A percentile compares a stretch with the other conserved stretches of the same genome.
These are phyloP conservation scores for Pagetopsis macropterus DNA, from an alignment of 2,797 vertebrate species.

Conservation along the genomic window DNA sequence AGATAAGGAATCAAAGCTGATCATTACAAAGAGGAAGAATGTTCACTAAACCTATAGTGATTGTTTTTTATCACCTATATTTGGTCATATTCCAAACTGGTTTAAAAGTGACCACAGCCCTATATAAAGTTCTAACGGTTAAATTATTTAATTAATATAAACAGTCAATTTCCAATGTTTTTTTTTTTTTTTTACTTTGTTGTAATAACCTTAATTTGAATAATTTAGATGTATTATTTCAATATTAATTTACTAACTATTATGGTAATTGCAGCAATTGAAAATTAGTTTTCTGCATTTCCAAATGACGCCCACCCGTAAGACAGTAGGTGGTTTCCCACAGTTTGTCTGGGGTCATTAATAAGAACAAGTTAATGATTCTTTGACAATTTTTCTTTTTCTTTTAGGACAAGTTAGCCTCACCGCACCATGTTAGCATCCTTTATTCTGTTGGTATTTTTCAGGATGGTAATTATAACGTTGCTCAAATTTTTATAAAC, in stretches of 20 bases:
- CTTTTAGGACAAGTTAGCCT: not conserved
- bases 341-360: not conserved
- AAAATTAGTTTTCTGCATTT: not conserved
- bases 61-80: not conserved
- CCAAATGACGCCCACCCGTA: not conserved
- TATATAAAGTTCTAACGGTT: no score
- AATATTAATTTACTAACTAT: not conserved
- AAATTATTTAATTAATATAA: no score
- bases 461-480: not conserved
- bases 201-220: no score
- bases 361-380: not conserved
- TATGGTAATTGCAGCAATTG: not conserved
- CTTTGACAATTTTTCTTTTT: not conserved
- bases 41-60: not conserved
- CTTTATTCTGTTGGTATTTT: not conserved
- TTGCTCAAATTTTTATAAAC: not conserved
- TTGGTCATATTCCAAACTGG: not conserved
- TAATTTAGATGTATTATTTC: no score
- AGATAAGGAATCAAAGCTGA: no score
- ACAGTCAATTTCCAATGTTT: no score
- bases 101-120: not conserved
- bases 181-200: no score
- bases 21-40: not conserved
- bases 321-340: not conserved
- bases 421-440: not conserved